Evolutionary conservation across 92 coral and sea anemone species (phyloP), one percentile per base, ranked within the genome.

Genomic region (Pocillopora grandis): DNA sequence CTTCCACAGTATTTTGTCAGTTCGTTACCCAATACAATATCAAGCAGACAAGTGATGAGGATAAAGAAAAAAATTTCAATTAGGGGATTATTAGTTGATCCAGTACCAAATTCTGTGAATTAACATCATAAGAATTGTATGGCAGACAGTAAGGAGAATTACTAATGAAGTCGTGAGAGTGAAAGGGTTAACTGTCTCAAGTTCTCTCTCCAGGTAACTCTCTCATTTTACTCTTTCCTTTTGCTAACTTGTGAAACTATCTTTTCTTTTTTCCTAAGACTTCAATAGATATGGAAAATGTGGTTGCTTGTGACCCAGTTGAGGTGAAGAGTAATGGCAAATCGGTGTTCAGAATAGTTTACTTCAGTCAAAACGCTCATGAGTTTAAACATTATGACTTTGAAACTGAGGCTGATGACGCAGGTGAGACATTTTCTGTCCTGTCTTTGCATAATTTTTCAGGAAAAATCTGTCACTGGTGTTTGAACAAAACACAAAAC

Each of bases 321-420:
- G 93, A 90, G 13, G 89, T 74, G 63, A 97, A 88, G 78, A 92
- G 89, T 58, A 88, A 87, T 17, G 96, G 94, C 8, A 89, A 92
- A 11, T 85, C 95, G 4, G 86, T 87, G 23, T 97, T 97, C 78
- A 85, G 98, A 76, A 91, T 94, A 20, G 88, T 92, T 52, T 97
- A 92, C 87, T 89, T 77, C 92, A 97, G 93, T 69, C 82, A 72
- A 13, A 95, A 90, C 42, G 88, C 95, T 20, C 98, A 87, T 71
- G 98, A 96, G 19, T 97, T 77, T 77, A 97, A 97, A 71, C 98
- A 92, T 72, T 95, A 97, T 78, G 99, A 97, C 87, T 97, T 97
- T 84, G 99, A 97, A 86, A 89, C 96, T 4, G 93, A 90, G 11
- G 72, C 83, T 8, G 75, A 71, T 35, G 76, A 85, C 12, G 91